Evolutionary conservation across 1,140 invertebrate genomes (phyloP), one percentile per base, ranked within the genome.

Genomic region (Caenorhabditis briggsae): DNA sequence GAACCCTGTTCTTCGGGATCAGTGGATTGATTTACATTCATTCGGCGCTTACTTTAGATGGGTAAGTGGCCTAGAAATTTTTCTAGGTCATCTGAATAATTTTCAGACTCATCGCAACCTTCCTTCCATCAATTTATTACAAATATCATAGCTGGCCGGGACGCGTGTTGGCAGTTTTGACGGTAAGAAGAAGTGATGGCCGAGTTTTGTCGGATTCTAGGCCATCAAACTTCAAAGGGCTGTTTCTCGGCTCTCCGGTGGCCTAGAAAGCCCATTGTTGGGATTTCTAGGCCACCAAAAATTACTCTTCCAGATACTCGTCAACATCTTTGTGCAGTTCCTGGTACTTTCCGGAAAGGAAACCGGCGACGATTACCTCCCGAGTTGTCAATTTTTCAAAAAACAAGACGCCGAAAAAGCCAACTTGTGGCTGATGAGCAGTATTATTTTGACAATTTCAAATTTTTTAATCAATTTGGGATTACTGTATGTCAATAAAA

Each of bases 11-110:
- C 23, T 78, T 78, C n/a, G 70, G 70, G 7, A 78, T 78, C 46
- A 78, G 70, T 23, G 70, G 70, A 3, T 20, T 78, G 46, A 78
- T 78, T 78, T 78, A 25, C n/a, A 78, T 78, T 25, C 46, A 50
- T 48, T 78, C 70, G 46, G 70, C 70, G 16, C 33, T 78, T 6
- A 53, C 70, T 9, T 23, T 48, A 2, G 70, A 78, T 23, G 70
- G 70, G 46, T 78, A 70, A 70, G 33, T n/a, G 16, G 9, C 16
- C 50, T 16, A 18, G 6, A 1, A 58, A 58, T 2, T n/a, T 58
- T 58, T 14, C 16, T 58, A 18, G 14, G n/a, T 2, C 7, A 58
- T 58, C 33, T 18, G 14, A 14, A 14, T 2, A 58, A 7, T 70
- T 70, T 70, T 12, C 16, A 70, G 64, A n/a, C 14, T 50, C 5